phyloP scores from a whole-genome alignment of 2,888 invertebrate genomes.

The Steromphala cineraria region DNA sequence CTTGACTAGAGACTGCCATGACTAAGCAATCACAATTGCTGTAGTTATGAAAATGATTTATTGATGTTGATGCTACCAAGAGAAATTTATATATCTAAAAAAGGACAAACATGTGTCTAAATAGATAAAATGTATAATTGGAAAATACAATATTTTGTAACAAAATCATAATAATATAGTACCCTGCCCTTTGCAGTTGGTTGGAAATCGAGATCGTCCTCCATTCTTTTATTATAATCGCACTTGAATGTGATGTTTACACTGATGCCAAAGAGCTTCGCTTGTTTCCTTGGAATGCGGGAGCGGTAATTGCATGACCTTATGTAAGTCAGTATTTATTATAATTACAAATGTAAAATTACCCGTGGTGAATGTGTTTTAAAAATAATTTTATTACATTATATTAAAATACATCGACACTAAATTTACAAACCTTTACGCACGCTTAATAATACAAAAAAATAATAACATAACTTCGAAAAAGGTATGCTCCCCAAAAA shows the following conservation, averaged over 20 bases:
- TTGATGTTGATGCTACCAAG: too few relatives aligned
- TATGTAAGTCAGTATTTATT: too few relatives aligned
- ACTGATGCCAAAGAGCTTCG: not conserved
- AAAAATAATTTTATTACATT: too few relatives aligned
- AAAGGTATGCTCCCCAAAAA: not conserved
- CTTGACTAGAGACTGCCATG: too few relatives aligned
- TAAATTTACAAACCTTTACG: too few relatives aligned
- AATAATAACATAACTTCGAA: not conserved
- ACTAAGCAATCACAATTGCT: too few relatives aligned
- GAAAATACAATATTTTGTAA: not conserved
- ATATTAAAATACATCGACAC: too few relatives aligned
- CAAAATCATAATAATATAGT: not conserved
- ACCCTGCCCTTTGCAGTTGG: conserved; percentile 12
- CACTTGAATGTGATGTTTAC: not conserved
- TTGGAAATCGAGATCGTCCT: conserved; percentile 20
- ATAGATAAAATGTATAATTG: not conserved
- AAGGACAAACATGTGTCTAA: not conserved
- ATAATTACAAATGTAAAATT: too few relatives aligned
- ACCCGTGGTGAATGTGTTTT: too few relatives aligned
- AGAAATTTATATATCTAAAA: too few relatives aligned
- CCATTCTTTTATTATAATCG: not conserved
- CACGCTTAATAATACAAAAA: not conserved
- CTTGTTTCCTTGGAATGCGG: conserved; percentile 2
- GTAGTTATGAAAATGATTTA: too few relatives aligned
- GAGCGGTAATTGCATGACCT: not conserved